Base-by-base conservation (phyloP, 2,113 vertebrate species). In the Oxyruncus cristatus region DNA sequence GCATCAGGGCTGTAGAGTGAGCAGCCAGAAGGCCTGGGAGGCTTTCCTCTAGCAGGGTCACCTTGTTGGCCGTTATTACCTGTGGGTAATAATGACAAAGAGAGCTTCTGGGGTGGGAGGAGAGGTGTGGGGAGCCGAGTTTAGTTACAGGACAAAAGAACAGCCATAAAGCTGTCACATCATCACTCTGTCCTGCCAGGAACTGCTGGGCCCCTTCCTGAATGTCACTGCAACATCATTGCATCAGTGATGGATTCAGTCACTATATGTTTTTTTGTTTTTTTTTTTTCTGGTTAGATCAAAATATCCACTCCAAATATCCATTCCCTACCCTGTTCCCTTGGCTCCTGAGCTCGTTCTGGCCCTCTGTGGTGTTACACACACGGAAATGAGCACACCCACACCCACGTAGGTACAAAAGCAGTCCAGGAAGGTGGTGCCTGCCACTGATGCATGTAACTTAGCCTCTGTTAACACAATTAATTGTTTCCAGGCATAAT, bases 401-500 rank as follows among this genome's bases (percentile, higher is more conserved):
- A 62, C 15, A 4, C 56, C 90, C 37, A 75, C 61, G 2, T 2
- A 46, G 53, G 56, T 61, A 77, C 47, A 59, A 41, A 52, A 44
- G 59, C 79, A 67, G 35, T 19, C 78, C 55, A 35, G 78, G 72
- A 66, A 88, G 79, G 42, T 55, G n/a, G 15, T 37, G 68, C 20
- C 3, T 19, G 68, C 75, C 78, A 68, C 68, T 39, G 35, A 88
- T 44, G 82, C 44, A 28, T 55, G 21, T 44, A 90, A 23, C 41
- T 79, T 18, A 17, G 35, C 53, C 62, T 74, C 20, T 33, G 63
- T 74, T 87, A 86, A 76, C 71, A 56, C 76, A 81, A 68, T 88
- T 92, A 80, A 85, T 93, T 84, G 50, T 92, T 94, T 86, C 74
- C 77, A 91, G 66, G 41, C 58, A 33, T 89, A 92, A 92, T 89